Evolutionary conservation across 1,140 invertebrate genomes (phyloP).

Genomic region (Laupala kohalensis): DNA sequence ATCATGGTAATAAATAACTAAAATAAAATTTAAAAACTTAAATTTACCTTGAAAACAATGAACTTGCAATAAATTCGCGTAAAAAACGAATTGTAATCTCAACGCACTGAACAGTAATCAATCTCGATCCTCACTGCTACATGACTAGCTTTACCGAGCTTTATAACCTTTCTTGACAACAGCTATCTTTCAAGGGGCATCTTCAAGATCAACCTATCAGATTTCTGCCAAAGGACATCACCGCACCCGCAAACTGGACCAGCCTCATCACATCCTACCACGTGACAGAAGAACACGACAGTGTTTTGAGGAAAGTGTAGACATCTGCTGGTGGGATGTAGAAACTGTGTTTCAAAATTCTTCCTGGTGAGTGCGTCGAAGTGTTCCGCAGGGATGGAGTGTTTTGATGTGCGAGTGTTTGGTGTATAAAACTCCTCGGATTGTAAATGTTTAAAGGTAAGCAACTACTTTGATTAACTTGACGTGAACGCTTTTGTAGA

Average conservation of each 20-base stretch:
- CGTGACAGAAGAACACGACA: neutral
- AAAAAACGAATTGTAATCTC: too few species aligned
- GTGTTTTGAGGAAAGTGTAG: neutral
- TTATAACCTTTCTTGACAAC: too few species aligned
- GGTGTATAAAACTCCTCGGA: neutral
- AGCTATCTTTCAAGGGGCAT: too few species aligned
- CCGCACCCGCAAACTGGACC: neutral
- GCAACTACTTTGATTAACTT: neutral
- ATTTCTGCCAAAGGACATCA: too few species aligned
- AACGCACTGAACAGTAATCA: too few species aligned
- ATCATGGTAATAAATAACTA: too few species aligned
- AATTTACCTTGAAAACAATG: too few species aligned
- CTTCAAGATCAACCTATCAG: too few species aligned
- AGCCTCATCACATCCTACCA: neutral
- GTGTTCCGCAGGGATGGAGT: slow-evolving; percentile 2
- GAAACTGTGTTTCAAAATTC: slow-evolving; percentile 3
- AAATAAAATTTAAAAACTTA: too few species aligned
- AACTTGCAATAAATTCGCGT: too few species aligned
- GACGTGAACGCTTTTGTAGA: neutral
- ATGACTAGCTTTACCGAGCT: too few species aligned
- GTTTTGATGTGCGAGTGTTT: neutral
- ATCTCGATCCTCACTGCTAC: too few species aligned
- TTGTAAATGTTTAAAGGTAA: slow-evolving; percentile 7
- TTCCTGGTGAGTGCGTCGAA: neutral
- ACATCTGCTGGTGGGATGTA: neutral